These are phyloP conservation scores for Agonopterix subpropinquella DNA, from an alignment of 2,888 invertebrate species.

Conservation along the genomic window DNA sequence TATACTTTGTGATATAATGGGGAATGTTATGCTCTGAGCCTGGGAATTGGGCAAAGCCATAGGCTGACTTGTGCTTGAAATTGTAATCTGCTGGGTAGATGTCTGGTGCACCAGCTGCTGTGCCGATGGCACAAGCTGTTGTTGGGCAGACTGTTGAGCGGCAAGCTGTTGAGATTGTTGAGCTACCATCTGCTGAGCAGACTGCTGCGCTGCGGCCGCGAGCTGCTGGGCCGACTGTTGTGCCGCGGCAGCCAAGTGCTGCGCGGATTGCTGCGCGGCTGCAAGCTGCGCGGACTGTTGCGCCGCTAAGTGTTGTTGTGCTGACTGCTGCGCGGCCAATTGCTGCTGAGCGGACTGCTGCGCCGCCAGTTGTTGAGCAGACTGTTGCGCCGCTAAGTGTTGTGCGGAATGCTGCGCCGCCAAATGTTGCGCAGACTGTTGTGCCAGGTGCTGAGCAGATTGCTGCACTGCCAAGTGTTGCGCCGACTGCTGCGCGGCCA, in stretches of 20 bases:
- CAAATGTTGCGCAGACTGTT: conserved; percentile 59
- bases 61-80: conserved; percentile 66
- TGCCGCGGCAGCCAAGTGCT: conserved; percentile 40
- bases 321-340: conserved; percentile 56
- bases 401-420: conserved; percentile 54
- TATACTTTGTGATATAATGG: conserved; percentile 68
- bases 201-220: conserved; percentile 46
- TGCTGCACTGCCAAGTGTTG: conserved; percentile 42
- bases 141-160: conserved; percentile 60
- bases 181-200: conserved; percentile 49
- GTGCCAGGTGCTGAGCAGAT: conserved; percentile 36
- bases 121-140: conserved; percentile 54
- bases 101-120: conserved; percentile 65
- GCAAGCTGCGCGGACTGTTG: conserved; percentile 44
- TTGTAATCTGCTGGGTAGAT: conserved; percentile 65
- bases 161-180: conserved; percentile 58
- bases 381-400: conserved; percentile 40
- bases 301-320: conserved; percentile 40
- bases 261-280: conserved; percentile 41
- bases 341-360: conserved; percentile 42
- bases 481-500: conserved; percentile 42
- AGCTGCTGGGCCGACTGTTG: conserved; percentile 51
- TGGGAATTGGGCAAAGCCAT: conserved; percentile 65
- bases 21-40: conserved; percentile 63
- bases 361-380: conserved; percentile 41